phyloP scores from a whole-genome alignment of 2,888 invertebrate species.

The Hemaris fuciformis region DNA sequence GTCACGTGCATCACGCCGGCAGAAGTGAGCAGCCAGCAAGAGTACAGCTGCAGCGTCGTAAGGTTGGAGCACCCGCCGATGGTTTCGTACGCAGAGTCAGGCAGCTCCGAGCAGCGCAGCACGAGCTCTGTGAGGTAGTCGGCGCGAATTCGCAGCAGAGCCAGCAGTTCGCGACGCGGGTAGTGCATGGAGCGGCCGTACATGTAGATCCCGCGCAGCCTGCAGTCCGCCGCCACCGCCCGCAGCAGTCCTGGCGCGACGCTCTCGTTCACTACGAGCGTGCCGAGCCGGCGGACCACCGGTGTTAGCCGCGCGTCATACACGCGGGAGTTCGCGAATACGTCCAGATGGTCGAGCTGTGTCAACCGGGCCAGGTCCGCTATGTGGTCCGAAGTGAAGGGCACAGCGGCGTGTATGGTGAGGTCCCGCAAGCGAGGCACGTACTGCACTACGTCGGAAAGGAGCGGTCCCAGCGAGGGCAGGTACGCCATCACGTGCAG shows the following conservation, averaged over 20 bases:
- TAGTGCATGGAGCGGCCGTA: slow-evolving; percentile 38
- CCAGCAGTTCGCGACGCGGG: slow-evolving; percentile 27
- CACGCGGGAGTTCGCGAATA: background rate
- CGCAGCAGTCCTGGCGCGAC: slow-evolving; percentile 25
- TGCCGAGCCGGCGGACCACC: slow-evolving; percentile 20
- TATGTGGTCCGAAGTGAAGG: background rate
- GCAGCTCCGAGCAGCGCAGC: slow-evolving; percentile 38
- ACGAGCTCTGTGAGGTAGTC: slow-evolving; percentile 36
- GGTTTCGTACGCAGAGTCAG: slow-evolving; percentile 29
- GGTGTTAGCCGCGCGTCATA: slow-evolving; percentile 5
- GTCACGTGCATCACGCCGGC: slow-evolving; percentile 25
- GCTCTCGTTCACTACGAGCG: slow-evolving; percentile 37
- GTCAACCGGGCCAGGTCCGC: background rate
- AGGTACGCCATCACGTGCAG: slow-evolving; percentile 14
- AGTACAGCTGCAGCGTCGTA: slow-evolving; percentile 36
- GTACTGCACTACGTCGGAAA: background rate
- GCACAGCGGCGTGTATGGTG: slow-evolving; percentile 15
- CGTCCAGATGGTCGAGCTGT: background rate
- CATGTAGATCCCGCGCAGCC: slow-evolving; percentile 37
- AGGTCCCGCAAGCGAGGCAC: slow-evolving; percentile 19
- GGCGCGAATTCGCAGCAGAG: slow-evolving; percentile 25
- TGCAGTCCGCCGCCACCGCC: slow-evolving; percentile 16
- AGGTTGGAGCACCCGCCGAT: slow-evolving; percentile 34
- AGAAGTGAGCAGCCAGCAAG: slow-evolving; percentile 38
- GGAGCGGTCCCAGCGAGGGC: background rate